Evolutionary conservation across 2,888 invertebrate genomes (phyloP).

Genomic region (Ramazzottius varieornatus): DNA sequence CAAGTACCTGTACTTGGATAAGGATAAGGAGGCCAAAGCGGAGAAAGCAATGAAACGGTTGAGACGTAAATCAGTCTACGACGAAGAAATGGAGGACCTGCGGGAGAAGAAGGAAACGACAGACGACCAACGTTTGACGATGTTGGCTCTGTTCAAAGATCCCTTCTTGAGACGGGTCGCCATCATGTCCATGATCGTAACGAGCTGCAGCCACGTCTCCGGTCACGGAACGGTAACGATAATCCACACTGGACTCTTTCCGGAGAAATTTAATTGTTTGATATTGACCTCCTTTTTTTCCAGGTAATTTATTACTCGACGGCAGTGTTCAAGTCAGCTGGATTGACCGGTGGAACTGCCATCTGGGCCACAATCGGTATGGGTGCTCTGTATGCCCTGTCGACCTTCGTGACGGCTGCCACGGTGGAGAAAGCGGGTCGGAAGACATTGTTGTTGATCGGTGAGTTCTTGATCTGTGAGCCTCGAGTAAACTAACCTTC

Average conservation of each 20-base stretch:
- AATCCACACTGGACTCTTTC: too few relatives aligned
- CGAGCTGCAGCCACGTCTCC: constrained; percentile 63
- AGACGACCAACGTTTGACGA: constrained; percentile 6
- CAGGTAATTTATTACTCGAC: constrained; percentile 55
- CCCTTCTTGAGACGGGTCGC: constrained; percentile 45
- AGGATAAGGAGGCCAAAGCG: constrained; percentile 41
- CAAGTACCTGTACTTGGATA: constrained; percentile 40
- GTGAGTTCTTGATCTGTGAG: too few relatives aligned
- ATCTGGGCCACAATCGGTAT: constrained; percentile 58
- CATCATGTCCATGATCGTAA: constrained; percentile 47
- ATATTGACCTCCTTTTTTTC: constrained; percentile 12
- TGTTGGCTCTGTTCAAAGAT: constrained; percentile 42
- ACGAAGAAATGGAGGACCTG: constrained; percentile 62
- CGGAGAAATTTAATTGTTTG: background rate
- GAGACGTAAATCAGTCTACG: constrained; percentile 44
- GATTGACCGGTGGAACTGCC: constrained; percentile 33
- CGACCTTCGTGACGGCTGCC: constrained; percentile 52
- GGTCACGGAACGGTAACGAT: constrained; percentile 50
- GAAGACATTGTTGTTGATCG: constrained; percentile 48
- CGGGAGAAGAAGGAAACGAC: constrained; percentile 35
- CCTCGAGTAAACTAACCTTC: too few relatives aligned
- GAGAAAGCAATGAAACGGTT: constrained; percentile 50
- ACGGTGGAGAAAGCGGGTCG: constrained; percentile 56
- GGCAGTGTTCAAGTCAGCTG: constrained; percentile 43
- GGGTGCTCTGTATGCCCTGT: constrained; percentile 54